These are phyloP conservation scores for Simalia tracyae DNA, from an alignment of 2,797 vertebrate species.

Conservation along the genomic window DNA sequence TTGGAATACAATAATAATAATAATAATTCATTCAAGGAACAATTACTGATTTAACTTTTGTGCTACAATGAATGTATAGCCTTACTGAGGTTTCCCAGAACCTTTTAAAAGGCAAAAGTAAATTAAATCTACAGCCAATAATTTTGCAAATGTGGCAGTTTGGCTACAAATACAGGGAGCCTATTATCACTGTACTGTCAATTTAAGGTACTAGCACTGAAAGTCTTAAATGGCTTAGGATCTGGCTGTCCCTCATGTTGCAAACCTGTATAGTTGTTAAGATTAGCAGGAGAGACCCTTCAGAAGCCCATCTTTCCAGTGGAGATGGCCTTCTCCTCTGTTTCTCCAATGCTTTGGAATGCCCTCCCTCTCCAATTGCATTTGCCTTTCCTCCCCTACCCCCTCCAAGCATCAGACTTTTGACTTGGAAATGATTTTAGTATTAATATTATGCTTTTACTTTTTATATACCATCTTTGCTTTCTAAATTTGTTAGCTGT, in stretches of 20 bases:
- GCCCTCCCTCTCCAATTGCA: not conserved
- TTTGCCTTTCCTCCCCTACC: not conserved
- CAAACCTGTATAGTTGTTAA: not conserved
- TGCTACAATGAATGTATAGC: accelerated
- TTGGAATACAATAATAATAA: not conserved
- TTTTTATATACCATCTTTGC: not conserved
- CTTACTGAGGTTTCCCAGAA: not conserved
- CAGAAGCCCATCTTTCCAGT: not conserved
- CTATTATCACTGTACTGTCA: not conserved
- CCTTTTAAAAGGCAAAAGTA: not conserved
- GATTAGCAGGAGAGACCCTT: not conserved
- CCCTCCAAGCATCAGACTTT: not conserved
- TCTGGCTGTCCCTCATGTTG: not conserved
- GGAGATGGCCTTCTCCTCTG: not conserved
- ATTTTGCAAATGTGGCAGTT: not conserved
- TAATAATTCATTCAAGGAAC: not conserved
- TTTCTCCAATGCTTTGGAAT: not conserved
- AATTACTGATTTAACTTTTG: not conserved
- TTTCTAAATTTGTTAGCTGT: not conserved
- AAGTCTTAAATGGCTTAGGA: not conserved
- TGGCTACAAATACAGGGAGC: not conserved
- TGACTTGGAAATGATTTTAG: not conserved
- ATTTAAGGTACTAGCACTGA: not conserved
- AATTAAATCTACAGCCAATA: not conserved
- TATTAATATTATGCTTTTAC: not conserved